Evolutionary conservation across 2,113 vertebrate species (phyloP).

Genomic region (Epinephelus fuscoguttatus): DNA sequence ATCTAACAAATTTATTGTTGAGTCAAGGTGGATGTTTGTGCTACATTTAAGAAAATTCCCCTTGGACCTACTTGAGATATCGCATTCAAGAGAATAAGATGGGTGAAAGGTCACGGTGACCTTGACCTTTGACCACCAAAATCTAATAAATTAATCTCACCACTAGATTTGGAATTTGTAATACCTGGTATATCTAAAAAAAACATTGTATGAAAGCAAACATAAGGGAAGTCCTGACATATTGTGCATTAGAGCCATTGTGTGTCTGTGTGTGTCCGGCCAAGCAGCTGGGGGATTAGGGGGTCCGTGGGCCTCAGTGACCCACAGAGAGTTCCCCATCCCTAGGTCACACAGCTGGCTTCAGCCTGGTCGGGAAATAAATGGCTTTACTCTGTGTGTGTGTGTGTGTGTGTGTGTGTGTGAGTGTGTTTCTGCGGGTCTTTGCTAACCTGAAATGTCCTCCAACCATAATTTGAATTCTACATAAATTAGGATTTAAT

Average conservation of each 20-base stretch:
- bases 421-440: neutral
- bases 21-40: too few relatives aligned
- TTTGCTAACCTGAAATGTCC: slow-evolving; percentile 15
- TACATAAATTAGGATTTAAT: slow-evolving; percentile 11
- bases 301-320: slow-evolving; percentile 52
- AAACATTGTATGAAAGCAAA: neutral
- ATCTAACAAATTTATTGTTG: too few relatives aligned
- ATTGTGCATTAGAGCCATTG: slow-evolving; percentile 7
- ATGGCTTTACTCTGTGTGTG: neutral
- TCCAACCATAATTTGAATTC: neutral
- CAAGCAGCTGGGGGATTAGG: slow-evolving; percentile 66
- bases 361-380: slow-evolving; percentile 11
- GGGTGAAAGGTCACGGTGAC: too few relatives aligned
- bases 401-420: neutral
- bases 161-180: neutral
- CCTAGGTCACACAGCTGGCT: slow-evolving; percentile 68
- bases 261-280: slow-evolving; percentile 22
- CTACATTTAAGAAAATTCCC: too few relatives aligned
- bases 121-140: too few relatives aligned
- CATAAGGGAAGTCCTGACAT: neutral
- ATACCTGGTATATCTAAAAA: neutral
- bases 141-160: too few relatives aligned
- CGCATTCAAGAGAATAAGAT: too few relatives aligned
- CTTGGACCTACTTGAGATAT: too few relatives aligned
- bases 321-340: slow-evolving; percentile 47